Evolutionary conservation across 1,140 invertebrate genomes (phyloP), one percentile per base, ranked within the genome.

Genomic region (Drosophila funebris): DNA sequence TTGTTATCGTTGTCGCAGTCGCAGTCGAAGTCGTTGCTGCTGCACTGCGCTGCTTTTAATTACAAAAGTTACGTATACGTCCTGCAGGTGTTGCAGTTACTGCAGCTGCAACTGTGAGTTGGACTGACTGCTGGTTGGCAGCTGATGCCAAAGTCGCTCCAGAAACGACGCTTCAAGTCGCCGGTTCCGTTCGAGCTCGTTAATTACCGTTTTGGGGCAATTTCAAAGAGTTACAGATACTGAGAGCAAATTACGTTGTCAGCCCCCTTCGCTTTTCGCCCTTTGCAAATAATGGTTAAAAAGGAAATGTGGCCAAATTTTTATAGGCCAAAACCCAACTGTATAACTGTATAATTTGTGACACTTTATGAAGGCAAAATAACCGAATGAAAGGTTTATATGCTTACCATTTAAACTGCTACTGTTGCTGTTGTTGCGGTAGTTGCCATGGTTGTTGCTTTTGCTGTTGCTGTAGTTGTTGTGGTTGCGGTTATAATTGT

Each of bases 51-150:
- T 85, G 82, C 77, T 85, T 85, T 85, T 85, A 85, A 85, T 85
- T 85, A 85, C 81, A 87, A 85, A 85, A 85, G 81, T 85, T 85
- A 85, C 81, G 82, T 85, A 87, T 85, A 85, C 82, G 81, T 78
- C 69, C 78, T 85, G 81, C 82, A 85, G 81, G 81, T 85, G 81
- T 77, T 85, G 81, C 82, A 85, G 81, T 82, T 85, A 82, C 81
- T 85, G 82, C 81, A 85, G 73, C 81, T 85, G 81, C 62, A 62
- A 56, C 71, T 72, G 80, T 58, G 3, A 48, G 11, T 62, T 4
- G 14, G n/a, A 20, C 27, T 27, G 70, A 36, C 41, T 16, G 29
- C 29, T 24, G 54, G 20, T 52, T 77, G 75, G 52, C 76, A 70
- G 66, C 22, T 56, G 66, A 24, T 24, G 48, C 54, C 39, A 43